These are phyloP conservation scores for Andrena chrysosceles DNA, from an alignment of 2,888 invertebrate species.

Conservation along the genomic window DNA sequence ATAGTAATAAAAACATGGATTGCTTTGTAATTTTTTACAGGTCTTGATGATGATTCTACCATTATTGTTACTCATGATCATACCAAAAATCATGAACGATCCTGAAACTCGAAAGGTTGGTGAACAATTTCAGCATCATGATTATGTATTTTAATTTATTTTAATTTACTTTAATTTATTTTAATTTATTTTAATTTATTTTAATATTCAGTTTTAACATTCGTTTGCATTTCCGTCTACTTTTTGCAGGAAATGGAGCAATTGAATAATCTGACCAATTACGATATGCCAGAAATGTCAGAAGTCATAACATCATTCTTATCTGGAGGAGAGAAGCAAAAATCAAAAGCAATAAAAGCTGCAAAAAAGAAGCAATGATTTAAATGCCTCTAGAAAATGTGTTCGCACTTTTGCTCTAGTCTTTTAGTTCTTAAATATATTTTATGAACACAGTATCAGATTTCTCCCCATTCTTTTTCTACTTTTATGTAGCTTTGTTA, in stretches of 20 bases:
- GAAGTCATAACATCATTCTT: constrained; percentile 96
- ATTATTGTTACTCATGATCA: constrained; percentile 94
- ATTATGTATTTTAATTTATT: not conserved
- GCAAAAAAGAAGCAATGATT: constrained; percentile 84
- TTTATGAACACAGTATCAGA: not conserved
- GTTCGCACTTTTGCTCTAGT: constrained; percentile 65
- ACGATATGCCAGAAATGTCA: constrained; percentile 97
- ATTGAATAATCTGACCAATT: constrained; percentile 91
- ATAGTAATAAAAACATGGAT: not conserved
- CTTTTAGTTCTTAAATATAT: constrained; percentile 30
- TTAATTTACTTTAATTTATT: not conserved
- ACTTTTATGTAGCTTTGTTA: constrained; percentile 4
- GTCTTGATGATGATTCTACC: constrained; percentile 98
- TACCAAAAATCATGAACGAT: constrained; percentile 99
- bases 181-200: constrained; percentile 1
- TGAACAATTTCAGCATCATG: not conserved
- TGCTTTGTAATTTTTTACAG: constrained; percentile 80
- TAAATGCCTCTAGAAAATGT: constrained; percentile 29
- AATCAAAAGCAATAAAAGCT: constrained; percentile 84
- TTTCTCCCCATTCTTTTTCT: not conserved
- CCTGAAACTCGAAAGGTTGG: constrained; percentile 96
- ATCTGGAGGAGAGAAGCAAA: constrained; percentile 89
- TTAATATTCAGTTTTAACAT: not conserved
- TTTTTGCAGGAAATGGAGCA: constrained; percentile 92
- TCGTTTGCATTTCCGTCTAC: not conserved